These are phyloP conservation scores for Physella acuta DNA, from an alignment of 1,140 invertebrate species.

Conservation along the genomic window DNA sequence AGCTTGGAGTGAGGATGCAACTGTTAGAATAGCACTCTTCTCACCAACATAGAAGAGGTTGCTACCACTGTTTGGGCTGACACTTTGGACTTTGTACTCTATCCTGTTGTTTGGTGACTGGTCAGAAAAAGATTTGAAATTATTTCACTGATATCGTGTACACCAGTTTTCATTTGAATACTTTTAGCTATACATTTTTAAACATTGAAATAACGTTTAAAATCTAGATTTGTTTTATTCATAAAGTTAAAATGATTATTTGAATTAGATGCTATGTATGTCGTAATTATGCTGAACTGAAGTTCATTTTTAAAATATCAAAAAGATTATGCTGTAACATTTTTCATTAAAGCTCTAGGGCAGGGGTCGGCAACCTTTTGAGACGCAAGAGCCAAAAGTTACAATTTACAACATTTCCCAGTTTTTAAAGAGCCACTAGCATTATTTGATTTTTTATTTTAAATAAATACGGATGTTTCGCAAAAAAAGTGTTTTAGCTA, in stretches of 20 bases:
- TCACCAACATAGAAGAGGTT: constrained; percentile 11
- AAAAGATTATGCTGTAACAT: too few relatives aligned
- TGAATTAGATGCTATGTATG: not conserved
- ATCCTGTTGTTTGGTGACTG: constrained; percentile 18
- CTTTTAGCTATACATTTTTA: not conserved
- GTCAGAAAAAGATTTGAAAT: not conserved
- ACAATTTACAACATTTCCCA: too few relatives aligned
- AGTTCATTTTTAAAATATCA: too few relatives aligned
- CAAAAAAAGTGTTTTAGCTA: too few relatives aligned
- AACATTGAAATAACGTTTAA: not conserved
- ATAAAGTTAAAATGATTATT: not conserved
- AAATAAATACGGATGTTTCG: too few relatives aligned
- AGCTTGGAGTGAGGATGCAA: not conserved
- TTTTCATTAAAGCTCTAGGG: too few relatives aligned
- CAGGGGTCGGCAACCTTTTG: too few relatives aligned
- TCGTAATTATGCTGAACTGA: too few relatives aligned
- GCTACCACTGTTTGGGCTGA: not conserved
- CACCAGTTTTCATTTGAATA: not conserved
- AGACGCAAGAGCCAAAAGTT: too few relatives aligned
- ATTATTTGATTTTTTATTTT: too few relatives aligned
- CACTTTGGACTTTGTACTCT: not conserved
- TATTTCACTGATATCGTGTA: not conserved
- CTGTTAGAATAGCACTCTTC: not conserved
- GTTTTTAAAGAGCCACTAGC: too few relatives aligned
- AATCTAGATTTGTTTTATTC: not conserved